Base-by-base conservation (phyloP, 2,113 vertebrate species). In the Solea senegalensis region DNA sequence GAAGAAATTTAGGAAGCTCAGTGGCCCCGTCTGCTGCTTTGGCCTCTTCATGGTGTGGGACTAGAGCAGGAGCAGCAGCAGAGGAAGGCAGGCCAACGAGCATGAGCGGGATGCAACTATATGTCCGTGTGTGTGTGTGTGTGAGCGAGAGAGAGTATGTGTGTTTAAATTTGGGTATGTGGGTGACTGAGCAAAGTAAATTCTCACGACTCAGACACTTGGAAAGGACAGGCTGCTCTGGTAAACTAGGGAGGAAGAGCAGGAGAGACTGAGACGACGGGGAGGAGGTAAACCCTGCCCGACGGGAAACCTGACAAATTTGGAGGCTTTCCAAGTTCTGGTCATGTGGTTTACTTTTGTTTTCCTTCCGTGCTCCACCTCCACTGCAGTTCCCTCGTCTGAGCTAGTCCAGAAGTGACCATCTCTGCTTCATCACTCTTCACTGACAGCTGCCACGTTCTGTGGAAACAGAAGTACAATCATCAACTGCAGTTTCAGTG, bases 1-100 rank as follows among this genome's bases (percentile, higher is more conserved):
- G 69, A 95, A 94, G 89, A 93, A 94, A 86, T 90, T 93, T 53
- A 95, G 89, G 26, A 95, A 93, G 79, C 86, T 82, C 56, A 94
- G 88, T 40, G 90, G 77, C 2, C 93, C 91, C 9, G 92, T 91
- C 84, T 88, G 90, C 68, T 85, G 83, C 7, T 88, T 86, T 86
- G 94, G 93, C 84, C 57, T 91, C 88, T 94, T 95, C 95, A 95
- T 95, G 89, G 74, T 79, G 53, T 67, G 45, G 63, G 9, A 76
- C 77, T 78, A 43, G 76, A 76, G 76, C 55, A 12, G 72, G 65
- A 69, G 76, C 75, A 83, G 88, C 70, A 74, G 81, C 82, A 59
- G 86, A 83, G 79, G 74, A 78, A 52, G 55, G 16, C 78, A 80
- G 82, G 75, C 78, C 85, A 83, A 86, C 57, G 69, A 90, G 84